phyloP scores from a whole-genome alignment of 2,797 vertebrate species.

The Acanthiza pusilla region DNA sequence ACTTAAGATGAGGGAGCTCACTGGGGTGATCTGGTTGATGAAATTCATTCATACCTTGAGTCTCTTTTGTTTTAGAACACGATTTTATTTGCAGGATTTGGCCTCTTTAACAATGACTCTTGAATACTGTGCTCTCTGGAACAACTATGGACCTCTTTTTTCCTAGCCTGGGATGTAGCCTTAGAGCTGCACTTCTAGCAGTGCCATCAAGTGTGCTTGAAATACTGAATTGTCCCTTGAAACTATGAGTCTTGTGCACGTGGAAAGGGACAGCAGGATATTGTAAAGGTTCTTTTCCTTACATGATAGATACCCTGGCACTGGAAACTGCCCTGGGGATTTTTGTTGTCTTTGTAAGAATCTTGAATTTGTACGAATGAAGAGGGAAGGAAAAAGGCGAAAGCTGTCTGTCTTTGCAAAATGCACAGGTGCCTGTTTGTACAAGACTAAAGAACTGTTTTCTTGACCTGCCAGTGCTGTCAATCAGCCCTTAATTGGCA shows the following conservation, averaged over 20 bases:
- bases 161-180: background rate
- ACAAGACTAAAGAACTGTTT: background rate
- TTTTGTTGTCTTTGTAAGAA: background rate
- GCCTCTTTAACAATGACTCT: background rate
- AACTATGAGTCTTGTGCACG: background rate
- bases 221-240: background rate
- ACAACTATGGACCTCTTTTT: background rate
- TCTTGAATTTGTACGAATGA: background rate
- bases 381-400: background rate
- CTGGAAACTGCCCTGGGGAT: background rate
- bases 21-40: background rate
- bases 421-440: background rate
- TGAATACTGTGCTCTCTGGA: background rate
- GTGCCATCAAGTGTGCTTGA: background rate
- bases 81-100: background rate
- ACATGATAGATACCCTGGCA: rapidly evolving
- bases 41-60: background rate
- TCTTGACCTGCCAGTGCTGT: background rate
- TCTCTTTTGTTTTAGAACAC: background rate
- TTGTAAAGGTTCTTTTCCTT: background rate
- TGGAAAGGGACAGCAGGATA: background rate
- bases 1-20: background rate
- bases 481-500: background rate
- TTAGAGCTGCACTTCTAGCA: background rate
- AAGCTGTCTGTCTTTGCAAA: background rate